Evolutionary conservation across 2,113 vertebrate genomes (phyloP), one percentile per base, ranked within the genome.

Genomic region (Echinops telfairi): DNA sequence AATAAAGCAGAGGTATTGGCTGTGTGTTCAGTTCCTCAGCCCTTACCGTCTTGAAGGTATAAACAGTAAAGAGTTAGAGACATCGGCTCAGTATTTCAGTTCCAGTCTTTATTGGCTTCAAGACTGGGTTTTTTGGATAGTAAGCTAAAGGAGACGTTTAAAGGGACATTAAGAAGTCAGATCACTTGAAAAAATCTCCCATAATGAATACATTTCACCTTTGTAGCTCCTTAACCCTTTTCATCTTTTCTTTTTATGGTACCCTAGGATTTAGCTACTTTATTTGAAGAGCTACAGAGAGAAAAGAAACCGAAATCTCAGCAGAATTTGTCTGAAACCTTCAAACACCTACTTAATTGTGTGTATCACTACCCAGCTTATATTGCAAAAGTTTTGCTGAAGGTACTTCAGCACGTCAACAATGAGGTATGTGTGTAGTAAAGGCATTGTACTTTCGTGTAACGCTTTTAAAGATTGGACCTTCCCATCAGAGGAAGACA

Each of bases 281-380:
- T 99, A 2, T 98, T 99, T 83, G 97, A 98, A 0, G 97, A 98
- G 75, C 96, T 97, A 27, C 95, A 97, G 4, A 75, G 53, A 70
- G 96, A 97, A 5, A 38, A 89, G n/a, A 98, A 98, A 92, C 92
- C 38, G 75, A 98, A 98, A 94, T 89, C 96, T 16, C 96, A 97
- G 70, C 98, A 98, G 53, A 98, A 98, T 92, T 78, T 98, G 43
- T 96, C 96, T 40, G 92, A 94, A 76, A 97, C 98, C 3, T 94
- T 99, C 92, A 97, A 98, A 93, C 98, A 95, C 91, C 96, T 99
- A 68, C 96, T 99, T 47, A 92, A 95, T 71, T 98, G 97, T 94
- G 95, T 98, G 2, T 97, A 98, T 94, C 66, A 92, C 91, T 99
- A 98, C 73, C 99, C 99, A 5, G 98, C 99, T 1, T 99, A 99